These are phyloP conservation scores for Drosophila neotestacea DNA, from an alignment of 2,888 invertebrate species.

Conservation along the genomic window DNA sequence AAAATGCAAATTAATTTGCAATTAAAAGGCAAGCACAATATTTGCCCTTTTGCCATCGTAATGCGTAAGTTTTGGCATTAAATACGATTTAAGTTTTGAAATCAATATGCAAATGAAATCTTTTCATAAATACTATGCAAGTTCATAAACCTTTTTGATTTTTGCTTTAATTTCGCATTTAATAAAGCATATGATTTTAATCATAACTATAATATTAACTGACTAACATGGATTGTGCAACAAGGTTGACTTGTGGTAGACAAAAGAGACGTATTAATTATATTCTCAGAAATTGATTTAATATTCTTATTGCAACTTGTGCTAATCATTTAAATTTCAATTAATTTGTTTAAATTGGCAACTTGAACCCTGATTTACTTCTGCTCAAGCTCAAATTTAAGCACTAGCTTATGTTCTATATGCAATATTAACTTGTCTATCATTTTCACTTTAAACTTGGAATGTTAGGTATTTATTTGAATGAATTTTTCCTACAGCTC, in stretches of 20 bases:
- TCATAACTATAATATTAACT: conserved; percentile 2
- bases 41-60: conserved; percentile 7
- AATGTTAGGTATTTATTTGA: not conserved
- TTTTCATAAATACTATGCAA: conserved; percentile 8
- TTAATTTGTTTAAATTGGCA: no score
- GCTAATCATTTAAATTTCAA: no score
- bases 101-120: conserved; percentile 47
- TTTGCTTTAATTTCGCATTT: not conserved
- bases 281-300: not conserved
- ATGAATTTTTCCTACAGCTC: not conserved
- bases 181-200: conserved; percentile 5
- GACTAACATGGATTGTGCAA: conserved; percentile 3
- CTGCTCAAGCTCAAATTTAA: no score
- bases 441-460: no score
- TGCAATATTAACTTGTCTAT: no score
- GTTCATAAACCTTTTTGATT: conserved; percentile 19
- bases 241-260: not conserved
- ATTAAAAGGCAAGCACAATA: conserved; percentile 50
- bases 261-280: not conserved
- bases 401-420: no score
- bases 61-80: conserved; percentile 28
- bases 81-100: conserved; percentile 4
- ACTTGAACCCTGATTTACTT: no score
- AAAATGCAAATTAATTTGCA: conserved; percentile 73
- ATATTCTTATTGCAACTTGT: no score